A percentile compares a stretch with the other conserved stretches of the same genome.
phyloP scores from a whole-genome alignment of 64 coral and sea anemone genomes.

The Montipora cactus region DNA sequence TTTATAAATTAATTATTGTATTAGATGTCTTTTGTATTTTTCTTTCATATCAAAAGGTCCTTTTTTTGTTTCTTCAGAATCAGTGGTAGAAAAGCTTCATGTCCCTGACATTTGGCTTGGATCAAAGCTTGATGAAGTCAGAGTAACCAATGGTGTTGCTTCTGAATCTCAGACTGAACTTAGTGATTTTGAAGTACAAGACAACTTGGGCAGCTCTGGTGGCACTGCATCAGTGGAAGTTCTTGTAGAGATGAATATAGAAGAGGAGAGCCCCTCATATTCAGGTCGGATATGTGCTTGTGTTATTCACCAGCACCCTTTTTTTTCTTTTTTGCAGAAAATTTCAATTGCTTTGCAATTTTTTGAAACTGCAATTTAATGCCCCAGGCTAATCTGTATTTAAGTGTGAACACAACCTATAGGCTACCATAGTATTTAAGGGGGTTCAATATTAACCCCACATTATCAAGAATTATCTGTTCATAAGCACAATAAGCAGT shows the following conservation, averaged over 20 bases:
- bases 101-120: conserved; percentile 1
- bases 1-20: no score
- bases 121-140: background rate
- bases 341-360: no score
- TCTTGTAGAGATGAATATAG: conserved; percentile 20
- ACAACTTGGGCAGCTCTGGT: background rate
- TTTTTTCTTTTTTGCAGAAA: no score
- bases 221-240: conserved; percentile 18
- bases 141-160: conserved; percentile 5
- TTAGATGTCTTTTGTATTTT: background rate
- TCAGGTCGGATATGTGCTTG: background rate
- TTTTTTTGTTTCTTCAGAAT: background rate
- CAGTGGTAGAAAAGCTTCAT: background rate
- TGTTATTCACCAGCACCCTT: background rate
- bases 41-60: background rate
- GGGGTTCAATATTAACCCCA: no score
- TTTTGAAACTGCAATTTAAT: no score
- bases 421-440: no score
- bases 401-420: no score
- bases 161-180: conserved; percentile 1
- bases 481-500: no score
- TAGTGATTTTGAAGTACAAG: conserved; percentile 22
- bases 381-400: no score
- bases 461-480: no score
- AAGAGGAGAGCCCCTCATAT: background rate